Percentiles rank a stretch among this genome's conserved stretches.
phyloP scores from a whole-genome alignment of 2,797 vertebrate species.

The Telmatherina bonti region DNA sequence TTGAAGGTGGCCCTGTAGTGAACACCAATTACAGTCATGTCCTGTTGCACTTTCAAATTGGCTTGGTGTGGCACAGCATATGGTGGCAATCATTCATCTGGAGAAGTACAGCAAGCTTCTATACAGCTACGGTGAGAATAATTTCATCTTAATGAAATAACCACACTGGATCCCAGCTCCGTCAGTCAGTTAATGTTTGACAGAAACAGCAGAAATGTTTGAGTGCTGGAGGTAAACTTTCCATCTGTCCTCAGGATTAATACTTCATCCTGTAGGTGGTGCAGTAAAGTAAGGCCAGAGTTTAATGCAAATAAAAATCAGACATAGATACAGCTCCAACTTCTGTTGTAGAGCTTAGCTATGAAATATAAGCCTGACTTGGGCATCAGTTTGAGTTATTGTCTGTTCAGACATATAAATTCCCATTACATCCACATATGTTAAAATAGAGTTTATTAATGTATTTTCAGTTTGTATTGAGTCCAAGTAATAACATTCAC shows the following conservation, averaged over 20 bases:
- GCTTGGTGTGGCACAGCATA: conserved; percentile 55
- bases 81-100: conserved; percentile 72
- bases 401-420: not conserved
- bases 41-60: conserved; percentile 89
- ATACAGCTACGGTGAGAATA: conserved; percentile 50
- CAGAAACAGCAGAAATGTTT: conserved; percentile 24
- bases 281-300: conserved; percentile 61
- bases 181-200: conserved; percentile 55
- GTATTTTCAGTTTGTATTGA: not conserved
- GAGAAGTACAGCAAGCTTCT: conserved; percentile 82
- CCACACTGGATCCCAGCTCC: conserved; percentile 34
- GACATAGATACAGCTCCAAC: conserved; percentile 11
- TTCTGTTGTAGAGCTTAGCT: not conserved
- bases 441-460: not conserved
- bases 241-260: conserved; percentile 17
- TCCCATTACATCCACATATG: not conserved
- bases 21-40: conserved; percentile 88
- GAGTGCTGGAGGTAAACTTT: conserved; percentile 35
- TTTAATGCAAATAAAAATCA: conserved; percentile 1
- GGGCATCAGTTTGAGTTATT: not conserved
- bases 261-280: conserved; percentile 85
- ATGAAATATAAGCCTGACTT: not conserved
- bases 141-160: conserved; percentile 53
- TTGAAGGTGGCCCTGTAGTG: conserved; percentile 89
- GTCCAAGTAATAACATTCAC: not conserved